These are phyloP conservation scores for Arrhamphus sclerolepis DNA, from an alignment of 2,797 vertebrate genomes.

Conservation along the genomic window DNA sequence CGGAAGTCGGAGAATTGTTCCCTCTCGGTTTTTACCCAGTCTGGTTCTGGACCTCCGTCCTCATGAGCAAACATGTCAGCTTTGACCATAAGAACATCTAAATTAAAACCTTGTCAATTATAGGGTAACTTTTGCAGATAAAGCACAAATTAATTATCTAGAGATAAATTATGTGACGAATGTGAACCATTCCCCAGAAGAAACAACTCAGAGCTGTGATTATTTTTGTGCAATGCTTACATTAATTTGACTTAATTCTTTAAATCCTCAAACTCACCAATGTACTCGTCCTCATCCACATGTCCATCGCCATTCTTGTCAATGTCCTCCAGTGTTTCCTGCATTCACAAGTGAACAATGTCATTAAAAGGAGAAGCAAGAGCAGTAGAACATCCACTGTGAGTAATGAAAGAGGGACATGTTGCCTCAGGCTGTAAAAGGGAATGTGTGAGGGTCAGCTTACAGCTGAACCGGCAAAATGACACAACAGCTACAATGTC, in stretches of 20 bases:
- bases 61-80: constrained; percentile 98
- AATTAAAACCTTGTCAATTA: background rate
- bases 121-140: too few species aligned
- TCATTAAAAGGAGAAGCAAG: constrained; percentile 52
- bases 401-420: constrained; percentile 50
- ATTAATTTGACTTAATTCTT: background rate
- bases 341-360: constrained; percentile 49
- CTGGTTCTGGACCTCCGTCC: constrained; percentile 92
- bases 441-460: constrained; percentile 37
- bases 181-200: too few species aligned
- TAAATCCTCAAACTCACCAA: constrained; percentile 83
- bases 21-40: constrained; percentile 94
- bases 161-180: too few species aligned
- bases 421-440: constrained; percentile 30
- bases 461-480: constrained; percentile 37
- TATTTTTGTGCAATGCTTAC: background rate
- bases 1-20: constrained; percentile 98
- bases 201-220: too few species aligned
- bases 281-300: constrained; percentile 97
- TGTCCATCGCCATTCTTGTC: constrained; percentile 95
- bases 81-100: constrained; percentile 61
- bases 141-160: too few species aligned
- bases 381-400: constrained; percentile 38
- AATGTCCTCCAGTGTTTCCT: constrained; percentile 99
- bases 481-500: constrained; percentile 31